phyloP scores from a whole-genome alignment of 2,888 invertebrate species.

The Hanleya hanleyi region DNA sequence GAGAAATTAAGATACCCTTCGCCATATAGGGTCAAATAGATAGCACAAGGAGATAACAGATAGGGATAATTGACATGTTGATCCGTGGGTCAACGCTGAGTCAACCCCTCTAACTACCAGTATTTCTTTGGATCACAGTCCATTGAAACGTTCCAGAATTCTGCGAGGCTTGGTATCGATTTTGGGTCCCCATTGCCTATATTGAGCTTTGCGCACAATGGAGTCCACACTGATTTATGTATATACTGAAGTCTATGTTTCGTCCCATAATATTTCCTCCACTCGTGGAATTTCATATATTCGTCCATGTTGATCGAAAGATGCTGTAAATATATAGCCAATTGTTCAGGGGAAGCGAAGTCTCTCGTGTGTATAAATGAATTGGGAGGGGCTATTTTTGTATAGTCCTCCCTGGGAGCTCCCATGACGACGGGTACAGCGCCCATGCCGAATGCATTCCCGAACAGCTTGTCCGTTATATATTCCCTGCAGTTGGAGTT shows the following conservation, averaged over 20 bases:
- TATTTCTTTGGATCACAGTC: neutral
- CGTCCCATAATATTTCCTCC: neutral
- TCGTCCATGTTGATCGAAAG: neutral
- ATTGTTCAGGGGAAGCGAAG: neutral
- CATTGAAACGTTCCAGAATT: neutral
- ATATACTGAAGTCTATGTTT: neutral
- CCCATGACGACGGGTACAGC: conserved; percentile 5
- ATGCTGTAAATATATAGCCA: neutral
- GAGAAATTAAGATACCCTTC: no score
- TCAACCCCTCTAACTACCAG: no score
- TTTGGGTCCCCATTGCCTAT: neutral
- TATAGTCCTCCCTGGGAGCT: neutral
- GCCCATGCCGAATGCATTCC: neutral
- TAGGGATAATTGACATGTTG: no score
- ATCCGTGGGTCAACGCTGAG: no score
- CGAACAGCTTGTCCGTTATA: conserved; percentile 1
- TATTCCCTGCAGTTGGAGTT: conserved; percentile 4
- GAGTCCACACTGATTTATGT: neutral
- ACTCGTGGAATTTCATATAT: conserved; percentile 8
- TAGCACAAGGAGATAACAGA: no score
- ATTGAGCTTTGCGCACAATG: neutral
- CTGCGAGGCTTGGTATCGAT: neutral
- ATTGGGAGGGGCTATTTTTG: neutral
- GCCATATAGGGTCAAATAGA: no score
- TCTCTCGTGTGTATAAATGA: neutral